These are phyloP conservation scores for Rhabdomys dilectus DNA, from an alignment of 2,113 vertebrate genomes.

Conservation along the genomic window DNA sequence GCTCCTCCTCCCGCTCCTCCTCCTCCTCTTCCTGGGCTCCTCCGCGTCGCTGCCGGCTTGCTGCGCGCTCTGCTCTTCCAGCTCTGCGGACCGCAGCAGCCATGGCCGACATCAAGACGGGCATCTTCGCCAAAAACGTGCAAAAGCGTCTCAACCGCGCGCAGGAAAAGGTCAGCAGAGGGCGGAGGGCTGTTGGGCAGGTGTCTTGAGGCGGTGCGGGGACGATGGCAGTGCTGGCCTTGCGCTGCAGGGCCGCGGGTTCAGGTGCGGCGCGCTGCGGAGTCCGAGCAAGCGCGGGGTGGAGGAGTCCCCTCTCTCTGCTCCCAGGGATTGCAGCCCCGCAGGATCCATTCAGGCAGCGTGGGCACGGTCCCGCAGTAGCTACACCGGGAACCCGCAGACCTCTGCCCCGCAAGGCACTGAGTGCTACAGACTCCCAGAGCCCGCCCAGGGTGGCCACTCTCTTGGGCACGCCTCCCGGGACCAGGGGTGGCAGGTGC, in stretches of 20 bases:
- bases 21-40: background rate
- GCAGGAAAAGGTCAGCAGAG: conserved; percentile 94
- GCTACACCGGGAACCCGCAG: background rate
- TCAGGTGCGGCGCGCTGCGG: background rate
- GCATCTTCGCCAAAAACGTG: conserved; percentile 98
- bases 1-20: background rate
- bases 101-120: conserved; percentile 98
- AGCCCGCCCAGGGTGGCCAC: background rate
- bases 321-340: background rate
- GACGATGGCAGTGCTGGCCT: background rate
- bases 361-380: background rate
- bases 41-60: conserved; percentile 41
- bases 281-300: background rate
- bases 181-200: background rate
- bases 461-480: background rate
- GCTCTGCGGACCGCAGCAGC: conserved; percentile 84
- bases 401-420: background rate
- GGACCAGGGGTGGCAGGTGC: conserved; percentile 28
- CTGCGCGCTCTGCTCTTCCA: conserved; percentile 58
- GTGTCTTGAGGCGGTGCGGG: background rate
- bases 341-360: background rate
- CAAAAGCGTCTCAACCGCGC: conserved; percentile 96
- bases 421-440: background rate
- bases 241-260: background rate
- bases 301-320: background rate